Evolutionary conservation across 2,113 vertebrate genomes (phyloP).

Genomic region (Alouatta palliata): DNA sequence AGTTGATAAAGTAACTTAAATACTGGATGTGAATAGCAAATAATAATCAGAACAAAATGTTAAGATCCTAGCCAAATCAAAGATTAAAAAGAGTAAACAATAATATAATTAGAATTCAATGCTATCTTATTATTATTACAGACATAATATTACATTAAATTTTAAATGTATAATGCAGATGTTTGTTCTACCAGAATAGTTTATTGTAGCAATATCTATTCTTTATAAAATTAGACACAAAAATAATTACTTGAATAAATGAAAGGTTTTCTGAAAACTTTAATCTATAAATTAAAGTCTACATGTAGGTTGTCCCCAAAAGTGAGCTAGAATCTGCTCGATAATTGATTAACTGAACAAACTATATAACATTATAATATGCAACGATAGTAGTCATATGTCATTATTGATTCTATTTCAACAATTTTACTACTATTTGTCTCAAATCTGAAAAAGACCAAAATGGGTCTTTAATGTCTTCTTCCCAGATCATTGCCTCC

Average conservation of each 20-base stretch:
- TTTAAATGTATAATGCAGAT: constrained; percentile 19
- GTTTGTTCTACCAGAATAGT: constrained; percentile 16
- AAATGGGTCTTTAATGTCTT: background rate
- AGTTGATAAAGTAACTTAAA: constrained; percentile 66
- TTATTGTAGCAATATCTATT: constrained; percentile 5
- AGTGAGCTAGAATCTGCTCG: background rate
- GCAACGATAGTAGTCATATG: background rate
- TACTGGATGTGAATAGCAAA: constrained; percentile 40
- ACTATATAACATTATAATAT: background rate
- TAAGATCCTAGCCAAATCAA: constrained; percentile 48
- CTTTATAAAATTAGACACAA: constrained; percentile 26
- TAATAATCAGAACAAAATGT: constrained; percentile 43
- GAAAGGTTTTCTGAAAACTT: background rate
- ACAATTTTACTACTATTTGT: background rate
- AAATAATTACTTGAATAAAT: constrained; percentile 47
- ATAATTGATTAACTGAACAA: constrained; percentile 35
- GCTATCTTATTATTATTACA: constrained; percentile 14
- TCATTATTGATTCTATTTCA: constrained; percentile 26
- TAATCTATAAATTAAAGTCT: constrained; percentile 7
- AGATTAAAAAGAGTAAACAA: constrained; percentile 41
- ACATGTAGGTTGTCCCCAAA: background rate
- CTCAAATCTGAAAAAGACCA: background rate
- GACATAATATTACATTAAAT: constrained; percentile 33
- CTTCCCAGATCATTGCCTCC: background rate
- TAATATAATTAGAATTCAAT: constrained; percentile 42